phyloP scores from a whole-genome alignment of 2,113 vertebrate genomes.

The Phalacrocorax brasilianus region DNA sequence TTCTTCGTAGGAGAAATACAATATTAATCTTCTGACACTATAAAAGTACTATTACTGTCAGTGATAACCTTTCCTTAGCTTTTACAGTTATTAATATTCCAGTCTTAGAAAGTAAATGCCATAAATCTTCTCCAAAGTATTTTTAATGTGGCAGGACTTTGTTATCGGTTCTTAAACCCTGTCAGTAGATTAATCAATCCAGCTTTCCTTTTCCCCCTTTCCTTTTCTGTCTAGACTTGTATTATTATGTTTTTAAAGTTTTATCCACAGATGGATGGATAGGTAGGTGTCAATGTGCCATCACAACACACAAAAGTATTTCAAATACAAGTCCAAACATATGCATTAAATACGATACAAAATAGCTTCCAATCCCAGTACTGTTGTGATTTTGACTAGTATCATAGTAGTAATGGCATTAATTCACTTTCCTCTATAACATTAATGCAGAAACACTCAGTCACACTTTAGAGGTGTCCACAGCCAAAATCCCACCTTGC shows the following conservation, averaged over 20 bases:
- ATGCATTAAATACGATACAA: neutral
- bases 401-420: accelerated
- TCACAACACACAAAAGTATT: neutral
- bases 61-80: neutral
- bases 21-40: neutral
- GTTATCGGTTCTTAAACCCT: neutral
- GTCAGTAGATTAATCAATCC: neutral
- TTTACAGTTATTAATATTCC: conserved; percentile 4
- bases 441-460: neutral
- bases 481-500: neutral
- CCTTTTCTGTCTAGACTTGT: neutral
- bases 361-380: neutral
- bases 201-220: neutral
- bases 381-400: neutral
- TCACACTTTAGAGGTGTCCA: neutral
- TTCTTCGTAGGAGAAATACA: neutral
- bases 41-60: neutral
- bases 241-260: neutral
- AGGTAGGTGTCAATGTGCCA: neutral
- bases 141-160: neutral
- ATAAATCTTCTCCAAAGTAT: neutral
- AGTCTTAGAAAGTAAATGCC: neutral
- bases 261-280: neutral
- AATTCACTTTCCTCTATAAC: neutral
- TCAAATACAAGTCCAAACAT: neutral